Conservation (phyloP, 2,113 vertebrate species). For the Murina feae region DNA sequence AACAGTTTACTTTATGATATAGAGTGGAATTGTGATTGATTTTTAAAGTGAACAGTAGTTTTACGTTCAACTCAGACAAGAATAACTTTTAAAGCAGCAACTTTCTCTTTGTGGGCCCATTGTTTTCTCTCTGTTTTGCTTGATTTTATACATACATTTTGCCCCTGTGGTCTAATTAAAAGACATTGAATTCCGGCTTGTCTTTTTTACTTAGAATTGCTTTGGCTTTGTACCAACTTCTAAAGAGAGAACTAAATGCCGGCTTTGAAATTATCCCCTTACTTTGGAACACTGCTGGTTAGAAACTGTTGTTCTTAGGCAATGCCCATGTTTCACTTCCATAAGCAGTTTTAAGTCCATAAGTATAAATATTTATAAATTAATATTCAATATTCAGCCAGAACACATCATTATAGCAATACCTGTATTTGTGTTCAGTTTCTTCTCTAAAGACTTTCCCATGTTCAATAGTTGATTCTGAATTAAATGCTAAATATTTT, state of each 20-base stretch:
- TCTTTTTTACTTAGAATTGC: conserved; percentile 19
- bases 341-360: not conserved
- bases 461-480: not conserved
- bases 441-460: not conserved
- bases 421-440: not conserved
- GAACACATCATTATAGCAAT: not conserved
- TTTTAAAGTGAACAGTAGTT: conserved; percentile 75
- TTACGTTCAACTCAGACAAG: conserved; percentile 56
- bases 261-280: not conserved
- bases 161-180: conserved; percentile 33
- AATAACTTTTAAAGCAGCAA: conserved; percentile 47
- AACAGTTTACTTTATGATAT: conserved; percentile 78
- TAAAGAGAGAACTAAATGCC: not conserved
- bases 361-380: conserved; percentile 18
- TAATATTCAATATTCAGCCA: not conserved
- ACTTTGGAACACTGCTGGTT: not conserved
- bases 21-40: conserved; percentile 80
- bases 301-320: not conserved
- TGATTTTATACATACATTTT: conserved; percentile 31
- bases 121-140: not conserved
- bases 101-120: not conserved
- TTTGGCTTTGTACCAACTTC: not conserved
- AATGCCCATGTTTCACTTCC: not conserved
- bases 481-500: not conserved
- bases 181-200: not conserved